Evolutionary conservation across 2,888 invertebrate genomes (phyloP).

Genomic region (Cerceris ruficornis): DNA sequence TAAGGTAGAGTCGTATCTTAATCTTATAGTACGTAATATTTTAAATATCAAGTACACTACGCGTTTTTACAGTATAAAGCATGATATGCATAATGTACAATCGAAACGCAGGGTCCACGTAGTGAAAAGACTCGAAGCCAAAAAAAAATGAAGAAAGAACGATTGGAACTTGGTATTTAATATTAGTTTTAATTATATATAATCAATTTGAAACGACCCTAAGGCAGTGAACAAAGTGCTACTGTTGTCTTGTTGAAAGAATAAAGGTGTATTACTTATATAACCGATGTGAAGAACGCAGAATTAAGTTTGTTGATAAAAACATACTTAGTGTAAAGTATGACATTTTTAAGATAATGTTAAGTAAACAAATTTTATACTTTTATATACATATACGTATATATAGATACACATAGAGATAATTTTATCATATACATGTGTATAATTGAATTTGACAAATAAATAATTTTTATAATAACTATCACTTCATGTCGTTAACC

Average conservation of each 20-base stretch:
- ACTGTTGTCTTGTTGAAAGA: constrained; percentile 18
- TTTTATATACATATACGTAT: constrained; percentile 61
- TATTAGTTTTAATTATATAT: constrained; percentile 25
- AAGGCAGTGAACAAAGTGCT: constrained; percentile 19
- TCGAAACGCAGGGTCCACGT: constrained; percentile 26
- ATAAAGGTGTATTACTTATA: constrained; percentile 17
- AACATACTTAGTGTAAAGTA: constrained; percentile 50
- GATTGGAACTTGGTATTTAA: constrained; percentile 32
- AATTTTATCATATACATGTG: constrained; percentile 17
- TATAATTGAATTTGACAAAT: constrained; percentile 60
- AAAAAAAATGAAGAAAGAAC: constrained; percentile 17
- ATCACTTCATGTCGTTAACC: too few relatives aligned
- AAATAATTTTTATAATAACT: constrained; percentile 45
- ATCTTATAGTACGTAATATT: constrained; percentile 16
- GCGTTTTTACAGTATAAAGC: constrained; percentile 13
- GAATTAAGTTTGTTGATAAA: constrained; percentile 42
- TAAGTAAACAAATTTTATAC: constrained; percentile 69
- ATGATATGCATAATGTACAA: constrained; percentile 14
- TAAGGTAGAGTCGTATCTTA: constrained; percentile 45
- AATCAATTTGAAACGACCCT: constrained; percentile 17
- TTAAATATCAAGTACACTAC: constrained; percentile 19
- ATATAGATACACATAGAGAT: not conserved
- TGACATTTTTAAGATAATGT: constrained; percentile 49
- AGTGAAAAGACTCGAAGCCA: constrained; percentile 22
- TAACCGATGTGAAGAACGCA: constrained; percentile 6